phyloP scores from a whole-genome alignment of 2,797 vertebrate genomes.

The Potorous gilbertii region DNA sequence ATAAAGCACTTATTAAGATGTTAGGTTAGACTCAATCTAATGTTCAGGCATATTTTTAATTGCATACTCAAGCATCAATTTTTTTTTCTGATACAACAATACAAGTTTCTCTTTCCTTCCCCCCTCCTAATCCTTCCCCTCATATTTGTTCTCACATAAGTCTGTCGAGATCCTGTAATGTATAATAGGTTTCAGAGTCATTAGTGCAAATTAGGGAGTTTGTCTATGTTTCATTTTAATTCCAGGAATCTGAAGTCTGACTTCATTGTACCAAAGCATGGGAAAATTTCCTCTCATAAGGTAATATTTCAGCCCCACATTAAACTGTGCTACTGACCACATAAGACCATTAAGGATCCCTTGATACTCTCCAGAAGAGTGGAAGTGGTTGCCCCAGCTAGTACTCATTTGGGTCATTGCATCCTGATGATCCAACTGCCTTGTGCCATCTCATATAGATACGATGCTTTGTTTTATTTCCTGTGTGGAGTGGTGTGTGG shows the following conservation, averaged over 20 bases:
- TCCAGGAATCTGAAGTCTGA: background rate
- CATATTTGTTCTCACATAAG: slow-evolving; percentile 6
- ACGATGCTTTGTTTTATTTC: background rate
- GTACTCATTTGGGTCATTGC: background rate
- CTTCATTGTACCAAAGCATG: background rate
- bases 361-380: background rate
- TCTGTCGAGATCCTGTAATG: background rate
- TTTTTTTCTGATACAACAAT: background rate
- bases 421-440: background rate
- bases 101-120: background rate
- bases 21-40: background rate
- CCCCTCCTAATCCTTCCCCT: background rate
- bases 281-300: background rate
- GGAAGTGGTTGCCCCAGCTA: background rate
- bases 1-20: background rate
- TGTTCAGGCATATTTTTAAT: background rate
- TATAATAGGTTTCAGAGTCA: background rate
- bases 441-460: background rate
- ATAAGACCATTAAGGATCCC: background rate
- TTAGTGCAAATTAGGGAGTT: slow-evolving; percentile 1
- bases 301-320: background rate
- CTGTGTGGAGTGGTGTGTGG: background rate
- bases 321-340: slow-evolving; percentile 22
- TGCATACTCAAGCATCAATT: background rate
- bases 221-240: slow-evolving; percentile 19